These are phyloP conservation scores for Aldabrachelys gigantea DNA, from an alignment of 2,113 vertebrate species.

Conservation along the genomic window DNA sequence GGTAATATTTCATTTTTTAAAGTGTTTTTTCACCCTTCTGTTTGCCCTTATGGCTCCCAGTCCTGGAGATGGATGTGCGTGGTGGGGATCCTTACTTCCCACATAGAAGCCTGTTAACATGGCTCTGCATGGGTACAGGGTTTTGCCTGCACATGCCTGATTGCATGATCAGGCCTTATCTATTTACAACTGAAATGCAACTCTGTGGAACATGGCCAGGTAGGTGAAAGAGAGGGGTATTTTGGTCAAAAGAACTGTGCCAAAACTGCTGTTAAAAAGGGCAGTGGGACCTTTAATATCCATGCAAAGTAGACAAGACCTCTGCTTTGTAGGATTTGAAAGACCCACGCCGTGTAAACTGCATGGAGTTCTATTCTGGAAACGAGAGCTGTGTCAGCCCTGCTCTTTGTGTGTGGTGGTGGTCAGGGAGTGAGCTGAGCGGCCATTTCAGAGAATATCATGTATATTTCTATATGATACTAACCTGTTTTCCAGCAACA, in stretches of 20 bases:
- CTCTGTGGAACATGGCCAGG: rapidly evolving
- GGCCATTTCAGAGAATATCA: not conserved
- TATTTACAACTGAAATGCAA: not conserved
- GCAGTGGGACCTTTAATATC: not conserved
- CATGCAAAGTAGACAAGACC: rapidly evolving
- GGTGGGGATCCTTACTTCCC: not conserved
- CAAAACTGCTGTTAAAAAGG: too few species aligned
- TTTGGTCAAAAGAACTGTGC: not conserved
- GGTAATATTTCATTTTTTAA: not conserved
- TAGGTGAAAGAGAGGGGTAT: not conserved
- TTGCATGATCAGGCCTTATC: not conserved
- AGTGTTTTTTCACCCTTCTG: not conserved
- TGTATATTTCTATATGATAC: not conserved
- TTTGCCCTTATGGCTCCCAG: not conserved
- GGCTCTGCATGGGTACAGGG: not conserved
- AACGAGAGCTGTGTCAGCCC: not conserved
- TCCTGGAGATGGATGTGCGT: not conserved
- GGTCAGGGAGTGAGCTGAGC: too few species aligned
- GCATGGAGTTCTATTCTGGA: not conserved
- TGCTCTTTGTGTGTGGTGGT: not conserved
- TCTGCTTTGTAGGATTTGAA: not conserved
- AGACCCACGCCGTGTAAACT: not conserved
- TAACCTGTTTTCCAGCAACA: not conserved
- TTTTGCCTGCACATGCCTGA: not conserved
- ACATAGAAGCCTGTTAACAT: too few species aligned